These are phyloP conservation scores for Lepus americanus DNA, from an alignment of 2,113 vertebrate genomes.

Conservation along the genomic window DNA sequence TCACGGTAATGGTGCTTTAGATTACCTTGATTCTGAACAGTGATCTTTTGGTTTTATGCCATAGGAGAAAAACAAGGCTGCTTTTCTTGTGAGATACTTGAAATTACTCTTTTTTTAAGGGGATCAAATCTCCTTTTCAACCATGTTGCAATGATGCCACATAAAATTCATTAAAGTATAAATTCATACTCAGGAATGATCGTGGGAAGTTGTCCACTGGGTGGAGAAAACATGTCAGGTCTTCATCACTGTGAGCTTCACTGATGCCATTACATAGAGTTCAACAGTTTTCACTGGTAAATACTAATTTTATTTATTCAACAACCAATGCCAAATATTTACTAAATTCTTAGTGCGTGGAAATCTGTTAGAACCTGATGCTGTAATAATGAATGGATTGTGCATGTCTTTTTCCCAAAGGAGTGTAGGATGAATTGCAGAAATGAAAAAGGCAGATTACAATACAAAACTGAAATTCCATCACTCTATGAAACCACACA, in stretches of 20 bases:
- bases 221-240: not conserved
- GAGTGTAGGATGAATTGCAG: not conserved
- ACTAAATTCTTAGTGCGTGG: not conserved
- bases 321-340: not conserved
- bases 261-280: not conserved
- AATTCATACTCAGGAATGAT: conserved; percentile 26
- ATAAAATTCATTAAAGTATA: not conserved
- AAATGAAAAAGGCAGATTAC: not conserved
- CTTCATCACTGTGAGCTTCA: not conserved
- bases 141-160: not conserved
- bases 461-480: not conserved
- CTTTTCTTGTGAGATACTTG: conserved; percentile 5
- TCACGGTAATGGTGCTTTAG: not conserved
- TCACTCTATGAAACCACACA: not conserved
- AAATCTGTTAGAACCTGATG: not conserved
- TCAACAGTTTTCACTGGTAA: not conserved
- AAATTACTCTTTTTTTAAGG: not conserved
- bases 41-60: not conserved
- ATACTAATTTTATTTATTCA: conserved; percentile 39
- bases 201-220: not conserved
- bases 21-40: conserved; percentile 59
- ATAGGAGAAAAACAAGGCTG: not conserved
- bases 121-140: conserved; percentile 37
- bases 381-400: not conserved
- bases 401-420: not conserved